These are phyloP conservation scores for Zingel zingel DNA, from an alignment of 2,113 vertebrate genomes.

Conservation along the genomic window DNA sequence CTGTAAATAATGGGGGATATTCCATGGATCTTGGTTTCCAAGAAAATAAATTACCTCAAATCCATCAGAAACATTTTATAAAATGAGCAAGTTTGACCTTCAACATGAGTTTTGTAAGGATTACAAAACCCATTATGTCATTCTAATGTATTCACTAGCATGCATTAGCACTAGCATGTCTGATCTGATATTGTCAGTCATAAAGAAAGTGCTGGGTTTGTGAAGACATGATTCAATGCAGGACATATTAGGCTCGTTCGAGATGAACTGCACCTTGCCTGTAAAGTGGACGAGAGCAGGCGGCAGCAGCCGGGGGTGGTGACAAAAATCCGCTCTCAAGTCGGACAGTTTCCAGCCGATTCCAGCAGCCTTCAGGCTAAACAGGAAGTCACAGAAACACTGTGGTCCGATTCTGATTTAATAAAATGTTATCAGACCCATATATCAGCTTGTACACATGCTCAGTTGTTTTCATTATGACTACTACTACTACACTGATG, in stretches of 20 bases:
- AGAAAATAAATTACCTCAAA: background rate
- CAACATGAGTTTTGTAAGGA: constrained; percentile 17
- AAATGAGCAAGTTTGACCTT: constrained; percentile 24
- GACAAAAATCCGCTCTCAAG: no score
- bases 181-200: constrained; percentile 22
- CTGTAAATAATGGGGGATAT: background rate
- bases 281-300: no score
- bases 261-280: no score
- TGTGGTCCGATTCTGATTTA: no score
- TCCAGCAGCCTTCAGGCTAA: no score
- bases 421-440: no score
- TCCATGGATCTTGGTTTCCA: background rate
- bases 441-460: no score
- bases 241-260: background rate
- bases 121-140: constrained; percentile 27
- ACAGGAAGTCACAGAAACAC: no score
- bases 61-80: constrained; percentile 1
- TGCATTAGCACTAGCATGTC: constrained; percentile 10
- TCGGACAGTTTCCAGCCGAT: no score
- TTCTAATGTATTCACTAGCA: constrained; percentile 24
- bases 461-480: no score
- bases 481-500: no score
- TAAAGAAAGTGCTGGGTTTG: constrained; percentile 31
- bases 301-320: no score
- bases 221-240: constrained; percentile 23